phyloP scores from a whole-genome alignment of 2,797 vertebrate genomes.

The Clarias fuscus region DNA sequence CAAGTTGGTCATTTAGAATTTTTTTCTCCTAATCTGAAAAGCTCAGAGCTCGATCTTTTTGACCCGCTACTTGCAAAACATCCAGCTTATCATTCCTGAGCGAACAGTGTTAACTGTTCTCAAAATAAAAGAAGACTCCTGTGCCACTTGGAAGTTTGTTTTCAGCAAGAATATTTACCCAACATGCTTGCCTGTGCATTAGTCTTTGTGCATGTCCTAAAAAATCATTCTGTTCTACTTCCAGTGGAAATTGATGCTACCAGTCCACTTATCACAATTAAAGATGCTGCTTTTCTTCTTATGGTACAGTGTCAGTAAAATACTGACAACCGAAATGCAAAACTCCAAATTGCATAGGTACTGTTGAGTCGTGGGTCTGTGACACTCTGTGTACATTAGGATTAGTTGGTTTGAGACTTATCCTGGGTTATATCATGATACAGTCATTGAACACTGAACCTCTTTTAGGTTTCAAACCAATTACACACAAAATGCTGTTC shows the following conservation, averaged over 20 bases:
- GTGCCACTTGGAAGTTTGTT: too few relatives aligned
- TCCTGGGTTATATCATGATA: neutral
- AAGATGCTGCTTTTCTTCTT: slow-evolving; percentile 22
- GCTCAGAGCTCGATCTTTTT: neutral
- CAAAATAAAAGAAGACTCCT: too few relatives aligned
- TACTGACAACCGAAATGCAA: slow-evolving; percentile 28
- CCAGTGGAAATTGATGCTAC: slow-evolving; percentile 31
- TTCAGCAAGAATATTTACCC: too few relatives aligned
- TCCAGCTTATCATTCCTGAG: neutral
- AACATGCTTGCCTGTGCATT: too few relatives aligned
- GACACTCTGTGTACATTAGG: neutral
- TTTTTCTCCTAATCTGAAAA: neutral
- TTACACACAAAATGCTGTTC: neutral
- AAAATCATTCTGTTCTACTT: slow-evolving; percentile 27
- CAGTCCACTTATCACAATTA: slow-evolving; percentile 50
- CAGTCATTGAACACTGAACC: too few relatives aligned
- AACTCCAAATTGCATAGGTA: neutral
- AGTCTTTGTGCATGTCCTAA: neutral
- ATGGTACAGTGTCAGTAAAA: slow-evolving; percentile 31
- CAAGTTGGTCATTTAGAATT: neutral
- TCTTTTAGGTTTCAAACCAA: neutral
- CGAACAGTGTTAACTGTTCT: neutral
- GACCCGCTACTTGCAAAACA: neutral
- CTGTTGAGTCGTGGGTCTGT: neutral
- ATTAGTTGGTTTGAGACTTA: neutral